phyloP scores from a whole-genome alignment of 2,888 invertebrate genomes.

The Nymphalis polychloros region DNA sequence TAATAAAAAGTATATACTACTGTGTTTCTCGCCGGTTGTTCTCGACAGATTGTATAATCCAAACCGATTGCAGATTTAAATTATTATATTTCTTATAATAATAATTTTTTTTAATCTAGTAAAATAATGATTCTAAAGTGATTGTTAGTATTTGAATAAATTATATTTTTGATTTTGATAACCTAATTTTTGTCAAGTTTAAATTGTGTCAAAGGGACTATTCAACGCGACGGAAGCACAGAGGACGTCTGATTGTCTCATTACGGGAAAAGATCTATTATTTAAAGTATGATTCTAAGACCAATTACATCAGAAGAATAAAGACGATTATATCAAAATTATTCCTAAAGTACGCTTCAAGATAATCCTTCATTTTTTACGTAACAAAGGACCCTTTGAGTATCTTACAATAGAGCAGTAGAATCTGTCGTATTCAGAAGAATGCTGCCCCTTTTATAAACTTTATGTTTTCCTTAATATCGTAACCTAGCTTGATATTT shows the following conservation, averaged over 20 bases:
- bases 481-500: too few relatives aligned
- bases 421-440: constrained; percentile 7
- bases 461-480: neutral
- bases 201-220: constrained; percentile 4
- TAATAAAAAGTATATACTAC: too few relatives aligned
- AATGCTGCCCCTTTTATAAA: constrained; percentile 10
- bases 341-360: constrained; percentile 19
- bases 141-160: too few relatives aligned
- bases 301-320: constrained; percentile 19
- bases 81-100: too few relatives aligned
- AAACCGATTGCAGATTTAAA: too few relatives aligned
- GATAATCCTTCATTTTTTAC: constrained; percentile 31
- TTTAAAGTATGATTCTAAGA: constrained; percentile 26
- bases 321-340: constrained; percentile 24
- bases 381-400: constrained; percentile 25
- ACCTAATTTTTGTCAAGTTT: neutral
- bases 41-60: too few relatives aligned
- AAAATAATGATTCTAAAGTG: too few relatives aligned
- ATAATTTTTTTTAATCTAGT: too few relatives aligned
- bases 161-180: neutral
- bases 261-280: constrained; percentile 21
- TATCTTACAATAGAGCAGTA: constrained; percentile 6
- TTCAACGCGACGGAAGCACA: neutral
- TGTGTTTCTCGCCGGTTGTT: too few relatives aligned
- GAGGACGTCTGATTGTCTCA: constrained; percentile 3